phyloP scores from a whole-genome alignment of 2,113 vertebrate species.

The Salvelinus sp. region DNA sequence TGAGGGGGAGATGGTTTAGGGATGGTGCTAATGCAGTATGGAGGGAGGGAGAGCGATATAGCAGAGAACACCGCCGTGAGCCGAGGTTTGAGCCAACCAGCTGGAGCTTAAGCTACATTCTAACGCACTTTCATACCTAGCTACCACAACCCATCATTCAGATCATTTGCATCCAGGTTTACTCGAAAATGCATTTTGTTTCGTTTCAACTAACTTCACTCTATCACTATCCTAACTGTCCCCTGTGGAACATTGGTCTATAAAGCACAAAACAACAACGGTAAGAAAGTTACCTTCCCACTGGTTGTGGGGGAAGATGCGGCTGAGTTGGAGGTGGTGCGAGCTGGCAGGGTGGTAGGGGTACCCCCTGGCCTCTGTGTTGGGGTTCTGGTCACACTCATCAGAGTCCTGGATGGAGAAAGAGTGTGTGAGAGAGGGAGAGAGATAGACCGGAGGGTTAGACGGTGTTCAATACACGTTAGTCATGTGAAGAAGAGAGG shows the following conservation, averaged over 20 bases:
- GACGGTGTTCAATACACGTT: background rate
- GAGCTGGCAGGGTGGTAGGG: conserved; percentile 50
- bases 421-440: background rate
- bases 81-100: conserved; percentile 10
- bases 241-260: background rate
- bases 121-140: background rate
- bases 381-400: conserved; percentile 73
- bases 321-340: conserved; percentile 57
- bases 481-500: background rate
- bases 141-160: background rate
- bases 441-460: background rate
- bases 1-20: conserved; percentile 92
- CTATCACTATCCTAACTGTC: background rate
- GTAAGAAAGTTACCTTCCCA: conserved; percentile 68
- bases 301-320: conserved; percentile 62
- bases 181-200: too few relatives aligned
- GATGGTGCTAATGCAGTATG: conserved; percentile 79
- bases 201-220: background rate
- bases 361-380: conserved; percentile 60
- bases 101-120: conserved; percentile 15
- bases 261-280: background rate
- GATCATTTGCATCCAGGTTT: background rate
- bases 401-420: conserved; percentile 45
- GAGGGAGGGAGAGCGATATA: conserved; percentile 19
- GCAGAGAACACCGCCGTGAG: conserved; percentile 51